Percentiles rank a stretch among this genome's conserved stretches.
Conservation (phyloP, 2,113 vertebrate species). For the Psittacula cyanocephala region DNA sequence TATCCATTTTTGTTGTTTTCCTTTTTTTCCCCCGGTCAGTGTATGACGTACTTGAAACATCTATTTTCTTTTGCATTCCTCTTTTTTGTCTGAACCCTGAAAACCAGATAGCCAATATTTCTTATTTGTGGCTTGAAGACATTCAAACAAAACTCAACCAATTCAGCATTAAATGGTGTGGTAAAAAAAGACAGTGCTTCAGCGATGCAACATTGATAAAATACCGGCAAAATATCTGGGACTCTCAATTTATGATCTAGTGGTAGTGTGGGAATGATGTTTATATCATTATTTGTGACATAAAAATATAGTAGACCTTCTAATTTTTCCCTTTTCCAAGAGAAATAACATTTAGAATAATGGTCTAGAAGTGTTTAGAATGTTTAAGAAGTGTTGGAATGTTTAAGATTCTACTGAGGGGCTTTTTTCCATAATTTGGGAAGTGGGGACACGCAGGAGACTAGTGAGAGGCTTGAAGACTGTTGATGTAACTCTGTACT, state of each 20-base stretch:
- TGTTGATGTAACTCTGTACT: not conserved
- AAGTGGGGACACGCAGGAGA: not conserved
- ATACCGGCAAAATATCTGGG: not conserved
- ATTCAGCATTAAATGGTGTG: not conserved
- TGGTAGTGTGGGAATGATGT: fast-evolving
- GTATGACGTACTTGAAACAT: not conserved
- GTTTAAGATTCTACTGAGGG: fast-evolving
- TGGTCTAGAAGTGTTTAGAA: no score
- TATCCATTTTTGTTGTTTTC: fast-evolving
- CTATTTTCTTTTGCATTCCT: not conserved
- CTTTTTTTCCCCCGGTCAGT: fast-evolving
- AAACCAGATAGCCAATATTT: not conserved
- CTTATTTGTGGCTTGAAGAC: not conserved
- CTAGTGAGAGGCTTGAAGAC: not conserved
- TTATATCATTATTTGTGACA: not conserved
- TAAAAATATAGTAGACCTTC: not conserved
- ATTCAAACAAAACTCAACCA: not conserved
- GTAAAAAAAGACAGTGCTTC: not conserved
- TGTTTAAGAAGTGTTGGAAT: not conserved
- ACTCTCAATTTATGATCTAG: not conserved
- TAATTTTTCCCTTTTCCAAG: not conserved
- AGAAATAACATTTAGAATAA: not conserved
- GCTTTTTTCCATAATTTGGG: not conserved
- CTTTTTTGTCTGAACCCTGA: not conserved
- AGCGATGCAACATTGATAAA: not conserved